Percentiles rank a stretch among this genome's conserved stretches.
These are phyloP conservation scores for Cherax destructor DNA, from an alignment of 1,140 invertebrate genomes.

Conservation along the genomic window DNA sequence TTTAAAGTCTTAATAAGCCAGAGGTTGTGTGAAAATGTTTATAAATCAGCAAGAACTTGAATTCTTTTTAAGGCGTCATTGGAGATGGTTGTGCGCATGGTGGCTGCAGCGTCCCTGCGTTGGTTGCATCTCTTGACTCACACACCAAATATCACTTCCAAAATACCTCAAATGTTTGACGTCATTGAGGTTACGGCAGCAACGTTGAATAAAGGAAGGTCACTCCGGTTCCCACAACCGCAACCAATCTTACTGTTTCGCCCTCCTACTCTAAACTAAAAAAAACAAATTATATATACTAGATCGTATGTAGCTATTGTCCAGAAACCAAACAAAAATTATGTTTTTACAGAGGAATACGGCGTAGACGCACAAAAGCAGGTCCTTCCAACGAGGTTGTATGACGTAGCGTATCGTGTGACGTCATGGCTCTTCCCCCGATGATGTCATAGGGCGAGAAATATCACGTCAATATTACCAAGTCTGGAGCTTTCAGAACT, in stretches of 20 bases:
- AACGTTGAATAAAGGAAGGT: not conserved
- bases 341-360: not conserved
- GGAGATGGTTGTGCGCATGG: too few species aligned
- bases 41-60: too few species aligned
- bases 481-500: not conserved
- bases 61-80: too few species aligned
- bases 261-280: not conserved
- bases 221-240: not conserved
- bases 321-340: too few species aligned
- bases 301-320: too few species aligned
- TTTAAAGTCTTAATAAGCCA: too few species aligned
- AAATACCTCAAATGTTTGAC: not conserved
- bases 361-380: too few species aligned
- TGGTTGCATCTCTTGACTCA: too few species aligned
- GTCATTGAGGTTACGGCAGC: slow-evolving; percentile 1
- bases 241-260: not conserved
- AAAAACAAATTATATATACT: too few species aligned
- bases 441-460: slow-evolving; percentile 19
- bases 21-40: too few species aligned
- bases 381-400: not conserved
- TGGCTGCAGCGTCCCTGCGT: too few species aligned
- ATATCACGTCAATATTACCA: slow-evolving; percentile 38
- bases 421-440: slow-evolving; percentile 19
- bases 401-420: slow-evolving; percentile 18
- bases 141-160: not conserved